Percentiles rank a stretch among this genome's conserved stretches.
Evolutionary conservation across 2,888 invertebrate genomes (phyloP).

Genomic region (Drosophila atripex): DNA sequence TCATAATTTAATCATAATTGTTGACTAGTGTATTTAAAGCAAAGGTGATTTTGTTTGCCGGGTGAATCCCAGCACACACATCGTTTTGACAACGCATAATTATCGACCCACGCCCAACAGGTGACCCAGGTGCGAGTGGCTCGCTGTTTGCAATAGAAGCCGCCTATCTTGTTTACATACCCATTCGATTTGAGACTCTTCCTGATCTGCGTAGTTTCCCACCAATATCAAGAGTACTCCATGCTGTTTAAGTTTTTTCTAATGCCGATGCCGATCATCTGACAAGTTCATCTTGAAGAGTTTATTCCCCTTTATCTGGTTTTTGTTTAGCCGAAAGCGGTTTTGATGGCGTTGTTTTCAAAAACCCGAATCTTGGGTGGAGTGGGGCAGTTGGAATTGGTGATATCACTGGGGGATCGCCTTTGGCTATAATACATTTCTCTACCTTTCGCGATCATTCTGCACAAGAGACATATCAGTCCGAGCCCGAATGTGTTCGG

Average conservation of each 20-base stretch:
- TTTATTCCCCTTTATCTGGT: constrained; percentile 66
- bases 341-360: constrained; percentile 61
- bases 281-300: constrained; percentile 74
- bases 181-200: constrained; percentile 24
- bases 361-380: constrained; percentile 18
- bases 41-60: constrained; percentile 28
- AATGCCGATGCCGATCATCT: constrained; percentile 41
- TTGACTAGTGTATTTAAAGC: background rate
- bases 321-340: constrained; percentile 50
- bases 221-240: constrained; percentile 9
- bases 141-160: constrained; percentile 3
- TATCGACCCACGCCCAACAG: constrained; percentile 31
- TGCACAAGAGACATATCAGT: constrained; percentile 16
- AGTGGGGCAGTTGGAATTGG: constrained; percentile 12
- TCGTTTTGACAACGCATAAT: constrained; percentile 31
- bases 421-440: constrained; percentile 16
- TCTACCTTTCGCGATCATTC: constrained; percentile 5
- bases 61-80: constrained; percentile 61
- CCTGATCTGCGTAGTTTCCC: constrained; percentile 44
- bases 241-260: constrained; percentile 43
- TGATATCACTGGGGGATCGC: constrained; percentile 17
- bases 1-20: background rate
- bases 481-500: constrained; percentile 2
- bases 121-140: constrained; percentile 18
- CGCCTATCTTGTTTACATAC: constrained; percentile 13